Percentiles rank a stretch among this genome's conserved stretches.
These are phyloP conservation scores for Vanessa atalanta DNA, from an alignment of 1,140 invertebrate genomes.

Conservation along the genomic window DNA sequence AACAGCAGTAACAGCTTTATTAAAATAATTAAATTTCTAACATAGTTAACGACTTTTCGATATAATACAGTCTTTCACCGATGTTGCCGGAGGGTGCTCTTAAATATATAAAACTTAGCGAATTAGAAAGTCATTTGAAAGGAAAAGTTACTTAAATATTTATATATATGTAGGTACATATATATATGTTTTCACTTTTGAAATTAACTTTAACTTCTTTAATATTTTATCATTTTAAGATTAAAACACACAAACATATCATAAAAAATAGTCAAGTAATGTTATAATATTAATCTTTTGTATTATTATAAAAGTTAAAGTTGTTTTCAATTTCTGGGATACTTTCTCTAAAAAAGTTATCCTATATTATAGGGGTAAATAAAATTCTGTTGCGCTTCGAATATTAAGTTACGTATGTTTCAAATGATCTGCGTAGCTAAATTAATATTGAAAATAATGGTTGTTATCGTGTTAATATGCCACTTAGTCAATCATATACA, in stretches of 20 bases:
- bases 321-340: too few relatives aligned
- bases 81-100: neutral
- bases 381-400: too few relatives aligned
- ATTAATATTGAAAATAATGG: too few relatives aligned
- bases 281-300: too few relatives aligned
- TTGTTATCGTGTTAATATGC: too few relatives aligned
- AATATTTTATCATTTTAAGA: neutral
- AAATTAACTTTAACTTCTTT: neutral
- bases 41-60: neutral
- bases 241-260: neutral
- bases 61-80: neutral
- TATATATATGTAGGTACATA: neutral
- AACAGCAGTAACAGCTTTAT: neutral
- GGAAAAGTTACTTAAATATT: conserved; percentile 11
- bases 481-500: too few relatives aligned
- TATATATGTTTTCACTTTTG: conserved; percentile 3
- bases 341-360: too few relatives aligned
- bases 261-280: too few relatives aligned
- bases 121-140: conserved; percentile 23
- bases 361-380: too few relatives aligned
- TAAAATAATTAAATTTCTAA: neutral
- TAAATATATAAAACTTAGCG: conserved; percentile 6
- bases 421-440: too few relatives aligned
- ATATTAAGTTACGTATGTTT: too few relatives aligned
- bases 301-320: too few relatives aligned